Percentiles rank a stretch among this genome's conserved stretches.
Conservation (phyloP, 1,140 invertebrate species). For the Coboldia fuscipes region DNA sequence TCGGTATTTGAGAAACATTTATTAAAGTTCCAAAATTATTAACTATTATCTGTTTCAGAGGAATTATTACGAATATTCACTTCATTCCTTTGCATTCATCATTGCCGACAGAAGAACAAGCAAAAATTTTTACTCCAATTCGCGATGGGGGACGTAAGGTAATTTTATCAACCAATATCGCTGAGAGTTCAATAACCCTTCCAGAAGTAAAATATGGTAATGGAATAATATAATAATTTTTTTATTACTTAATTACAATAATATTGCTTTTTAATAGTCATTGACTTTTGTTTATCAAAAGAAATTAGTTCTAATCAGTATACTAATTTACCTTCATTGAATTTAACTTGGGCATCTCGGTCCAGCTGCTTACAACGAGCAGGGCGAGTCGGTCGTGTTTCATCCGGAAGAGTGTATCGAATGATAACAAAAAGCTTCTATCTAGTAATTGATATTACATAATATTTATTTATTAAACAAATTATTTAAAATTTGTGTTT, state of each 20-base stretch:
- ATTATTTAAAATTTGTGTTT: constrained; percentile 4
- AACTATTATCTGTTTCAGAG: too few relatives aligned
- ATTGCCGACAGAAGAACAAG: constrained; percentile 12
- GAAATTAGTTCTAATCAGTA: constrained; percentile 43
- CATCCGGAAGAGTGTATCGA: constrained; percentile 69
- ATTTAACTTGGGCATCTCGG: constrained; percentile 72
- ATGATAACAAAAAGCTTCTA: constrained; percentile 58
- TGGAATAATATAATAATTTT: constrained; percentile 4
- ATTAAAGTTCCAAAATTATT: too few relatives aligned
- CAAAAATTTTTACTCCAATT: constrained; percentile 8
- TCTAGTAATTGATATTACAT: constrained; percentile 13
- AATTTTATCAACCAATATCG: constrained; percentile 90
- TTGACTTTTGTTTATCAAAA: constrained; percentile 91
- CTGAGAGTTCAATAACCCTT: constrained; percentile 92
- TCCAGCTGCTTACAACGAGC: constrained; percentile 75
- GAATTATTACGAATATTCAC: too few relatives aligned
- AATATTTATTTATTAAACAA: constrained; percentile 3
- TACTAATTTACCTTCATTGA: constrained; percentile 61
- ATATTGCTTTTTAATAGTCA: constrained; percentile 35
- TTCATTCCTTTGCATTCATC: constrained; percentile 19
- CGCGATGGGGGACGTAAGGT: constrained; percentile 32
- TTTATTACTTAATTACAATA: constrained; percentile 4
- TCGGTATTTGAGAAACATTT: too few relatives aligned
- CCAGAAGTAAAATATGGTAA: constrained; percentile 73
- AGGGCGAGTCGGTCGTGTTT: constrained; percentile 72